Base-by-base conservation (phyloP, 2,113 vertebrate genomes). In the Holacanthus passer region DNA sequence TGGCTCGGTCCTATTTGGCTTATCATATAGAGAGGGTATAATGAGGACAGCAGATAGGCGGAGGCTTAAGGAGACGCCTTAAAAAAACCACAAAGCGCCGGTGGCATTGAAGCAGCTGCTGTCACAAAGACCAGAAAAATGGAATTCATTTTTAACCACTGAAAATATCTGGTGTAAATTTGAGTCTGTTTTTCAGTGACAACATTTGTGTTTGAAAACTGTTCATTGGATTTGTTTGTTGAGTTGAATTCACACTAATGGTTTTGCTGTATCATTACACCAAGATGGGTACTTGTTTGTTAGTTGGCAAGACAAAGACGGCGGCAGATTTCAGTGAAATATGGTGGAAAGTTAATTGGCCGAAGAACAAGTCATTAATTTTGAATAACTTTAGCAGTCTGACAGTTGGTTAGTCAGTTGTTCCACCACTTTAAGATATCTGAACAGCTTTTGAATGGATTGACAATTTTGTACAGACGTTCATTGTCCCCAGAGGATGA, bases 21-120 rank as follows among this genome's bases (percentile, higher is more conserved):
- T 89, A 91, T 91, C 88, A 81, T 89, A 87, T 71, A 85, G 77
- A 89, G 73, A 83, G 68, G 60, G 70, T 87, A 84, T 90, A 92
- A 92, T 92, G 81, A 88, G 79, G 66, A 82, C 53, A 67, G 75
- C 35, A 66, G 81, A 86, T 78, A 81, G 75, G 67, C 41, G 1
- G 52, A 62, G 79, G 88, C 85, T 89, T 85, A 81, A 66, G 58
- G 37, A 84, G 47, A 67, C 35, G 32, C 56, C 64, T 82, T 77
- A 73, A 64, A 83, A n/a, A 84, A 88, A 47, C 39, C 81, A 66
- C 79, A 79, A 67, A 72, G 58, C 76, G 60, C 52, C 68, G 48
- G 73, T 58, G 70, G 84, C 69, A 62, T 17, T 69, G 55, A 77
- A 52, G 56, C 43, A 74, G 20, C 17, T 1, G 0, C 24, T 79